A percentile compares a stretch with the other conserved stretches of the same genome.
Evolutionary conservation across 2,113 vertebrate genomes (phyloP).

Genomic region (Hypocryptadius cinnamomeus): DNA sequence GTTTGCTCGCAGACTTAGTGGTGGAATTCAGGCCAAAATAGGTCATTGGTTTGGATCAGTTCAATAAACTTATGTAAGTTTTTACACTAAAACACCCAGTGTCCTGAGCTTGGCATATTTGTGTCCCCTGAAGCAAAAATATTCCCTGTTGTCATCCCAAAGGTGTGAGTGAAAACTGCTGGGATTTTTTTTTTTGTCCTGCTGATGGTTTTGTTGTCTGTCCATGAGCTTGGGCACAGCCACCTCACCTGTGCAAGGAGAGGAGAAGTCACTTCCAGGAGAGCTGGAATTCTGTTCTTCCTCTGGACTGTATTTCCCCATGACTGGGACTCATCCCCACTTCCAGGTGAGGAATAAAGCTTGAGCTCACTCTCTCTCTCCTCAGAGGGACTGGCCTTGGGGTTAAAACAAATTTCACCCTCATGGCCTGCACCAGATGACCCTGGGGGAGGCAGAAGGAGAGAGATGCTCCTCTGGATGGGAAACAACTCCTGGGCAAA

Average conservation of each 20-base stretch:
- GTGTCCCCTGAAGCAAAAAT: not conserved
- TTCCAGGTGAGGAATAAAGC: not conserved
- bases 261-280: not conserved
- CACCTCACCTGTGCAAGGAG: not conserved
- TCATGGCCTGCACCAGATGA: fast-evolving
- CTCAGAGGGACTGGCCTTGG: not conserved
- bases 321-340: not conserved
- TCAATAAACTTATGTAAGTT: conserved; percentile 45
- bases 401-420: not conserved
- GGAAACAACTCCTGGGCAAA: not conserved
- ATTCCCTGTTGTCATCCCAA: not conserved
- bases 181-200: not conserved
- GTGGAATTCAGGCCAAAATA: conserved; percentile 29
- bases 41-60: conserved; percentile 25
- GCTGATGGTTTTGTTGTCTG: not conserved
- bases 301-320: not conserved
- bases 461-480: not conserved
- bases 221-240: not conserved
- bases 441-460: not conserved
- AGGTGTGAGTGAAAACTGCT: not conserved
- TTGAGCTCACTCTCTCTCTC: fast-evolving
- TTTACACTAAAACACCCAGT: not conserved
- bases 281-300: not conserved
- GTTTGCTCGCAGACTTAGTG: conserved; percentile 19
- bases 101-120: not conserved